A percentile compares a stretch with the other conserved stretches of the same genome.
Conservation (phyloP, 1,140 invertebrate genomes). For the Zaprionus inermis region DNA sequence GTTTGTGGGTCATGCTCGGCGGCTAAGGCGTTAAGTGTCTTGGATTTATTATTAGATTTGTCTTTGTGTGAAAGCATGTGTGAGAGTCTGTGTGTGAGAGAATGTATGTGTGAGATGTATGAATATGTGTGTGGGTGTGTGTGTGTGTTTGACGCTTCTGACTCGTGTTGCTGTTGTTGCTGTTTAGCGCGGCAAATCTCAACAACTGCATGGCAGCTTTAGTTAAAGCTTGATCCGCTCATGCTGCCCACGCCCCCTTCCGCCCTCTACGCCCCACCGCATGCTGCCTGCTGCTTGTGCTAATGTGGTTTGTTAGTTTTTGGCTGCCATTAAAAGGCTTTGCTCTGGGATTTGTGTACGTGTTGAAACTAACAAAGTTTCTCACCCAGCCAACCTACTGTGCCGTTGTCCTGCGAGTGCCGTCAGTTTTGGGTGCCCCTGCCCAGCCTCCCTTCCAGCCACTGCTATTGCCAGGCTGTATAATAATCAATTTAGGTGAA, state of each 20-base stretch:
- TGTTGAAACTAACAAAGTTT: constrained; percentile 79
- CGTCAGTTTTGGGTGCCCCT: not conserved
- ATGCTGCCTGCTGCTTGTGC: constrained; percentile 36
- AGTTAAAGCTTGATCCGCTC: constrained; percentile 55
- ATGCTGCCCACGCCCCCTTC: not conserved
- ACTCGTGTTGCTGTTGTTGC: constrained; percentile 27
- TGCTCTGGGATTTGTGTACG: constrained; percentile 81
- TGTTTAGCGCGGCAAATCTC: constrained; percentile 57
- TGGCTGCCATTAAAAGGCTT: constrained; percentile 80
- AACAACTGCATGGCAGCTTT: constrained; percentile 73
- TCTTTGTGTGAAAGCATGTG: constrained; percentile 29
- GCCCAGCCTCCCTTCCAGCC: not conserved
- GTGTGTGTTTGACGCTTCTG: constrained; percentile 68
- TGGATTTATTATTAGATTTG: constrained; percentile 82
- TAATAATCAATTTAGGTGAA: constrained; percentile 79
- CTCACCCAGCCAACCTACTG: not conserved
- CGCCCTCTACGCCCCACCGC: not conserved
- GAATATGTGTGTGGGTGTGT: constrained; percentile 18
- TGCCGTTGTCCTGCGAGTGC: constrained; percentile 10
- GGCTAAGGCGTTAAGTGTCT: constrained; percentile 80
- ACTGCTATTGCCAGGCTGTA: constrained; percentile 35
- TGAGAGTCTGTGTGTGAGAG: constrained; percentile 13
- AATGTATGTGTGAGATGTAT: constrained; percentile 21
- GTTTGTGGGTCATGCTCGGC: constrained; percentile 74
- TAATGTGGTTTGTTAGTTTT: constrained; percentile 81